Evolutionary conservation across 2,888 invertebrate genomes (phyloP).

Genomic region (Xylophagus ater): DNA sequence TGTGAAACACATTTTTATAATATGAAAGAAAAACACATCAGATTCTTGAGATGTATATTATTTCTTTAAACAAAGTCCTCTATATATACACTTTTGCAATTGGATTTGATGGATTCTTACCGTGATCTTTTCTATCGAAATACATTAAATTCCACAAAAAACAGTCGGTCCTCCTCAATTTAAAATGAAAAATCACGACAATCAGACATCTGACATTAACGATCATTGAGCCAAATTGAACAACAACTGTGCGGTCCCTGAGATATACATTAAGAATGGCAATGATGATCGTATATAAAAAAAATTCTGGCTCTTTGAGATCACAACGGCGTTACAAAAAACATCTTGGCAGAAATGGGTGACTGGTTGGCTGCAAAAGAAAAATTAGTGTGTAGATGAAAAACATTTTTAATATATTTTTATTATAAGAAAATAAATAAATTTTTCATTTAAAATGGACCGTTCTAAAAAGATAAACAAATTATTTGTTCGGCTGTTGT

Average conservation of each 20-base stretch:
- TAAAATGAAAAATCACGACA: slow-evolving; percentile 18
- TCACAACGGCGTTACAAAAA: background rate
- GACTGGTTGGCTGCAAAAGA: background rate
- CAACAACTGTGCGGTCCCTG: slow-evolving; percentile 10
- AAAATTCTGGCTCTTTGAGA: background rate
- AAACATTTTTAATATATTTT: slow-evolving; percentile 6
- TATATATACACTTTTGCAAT: no score
- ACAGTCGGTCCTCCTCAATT: no score
- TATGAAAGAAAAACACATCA: no score
- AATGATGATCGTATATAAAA: slow-evolving; percentile 15
- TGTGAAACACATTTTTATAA: no score
- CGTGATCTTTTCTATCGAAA: no score
- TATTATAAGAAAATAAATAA: slow-evolving; percentile 13
- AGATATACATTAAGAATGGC: slow-evolving; percentile 16
- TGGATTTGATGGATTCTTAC: no score
- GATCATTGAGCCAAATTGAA: slow-evolving; percentile 18
- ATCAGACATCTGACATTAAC: slow-evolving; percentile 17
- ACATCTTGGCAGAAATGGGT: background rate
- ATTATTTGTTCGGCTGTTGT: slow-evolving; percentile 15
- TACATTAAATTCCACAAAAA: no score
- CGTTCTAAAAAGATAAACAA: slow-evolving; percentile 15
- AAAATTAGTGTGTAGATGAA: background rate
- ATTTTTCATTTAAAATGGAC: slow-evolving; percentile 13
- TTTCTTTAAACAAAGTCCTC: no score
- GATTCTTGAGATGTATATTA: no score